Evolutionary conservation across 2,113 vertebrate species (phyloP).

Genomic region (Chauna torquata): DNA sequence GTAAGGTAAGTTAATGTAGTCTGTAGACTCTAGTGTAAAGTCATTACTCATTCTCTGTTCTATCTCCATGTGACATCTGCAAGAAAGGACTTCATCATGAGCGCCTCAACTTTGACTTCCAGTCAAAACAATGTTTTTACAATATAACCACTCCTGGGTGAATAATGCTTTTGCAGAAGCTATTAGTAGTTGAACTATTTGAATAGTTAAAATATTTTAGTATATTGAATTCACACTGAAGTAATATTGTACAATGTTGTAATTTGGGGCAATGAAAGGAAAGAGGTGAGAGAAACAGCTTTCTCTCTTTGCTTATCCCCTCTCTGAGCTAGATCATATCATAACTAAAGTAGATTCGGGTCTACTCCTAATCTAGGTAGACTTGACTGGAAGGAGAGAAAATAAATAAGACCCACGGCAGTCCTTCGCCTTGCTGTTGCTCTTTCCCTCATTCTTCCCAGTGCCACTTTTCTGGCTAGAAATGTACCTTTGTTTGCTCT

Average conservation of each 20-base stretch:
- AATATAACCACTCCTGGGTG: neutral
- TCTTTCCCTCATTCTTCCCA: neutral
- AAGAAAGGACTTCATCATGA: neutral
- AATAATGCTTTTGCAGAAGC: neutral
- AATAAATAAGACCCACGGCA: neutral
- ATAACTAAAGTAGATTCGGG: neutral
- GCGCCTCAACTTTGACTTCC: no score
- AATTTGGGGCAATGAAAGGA: neutral
- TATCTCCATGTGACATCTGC: neutral
- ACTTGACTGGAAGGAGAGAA: neutral
- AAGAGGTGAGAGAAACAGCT: neutral
- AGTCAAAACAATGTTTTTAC: neutral
- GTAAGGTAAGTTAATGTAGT: neutral
- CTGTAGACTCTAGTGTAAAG: neutral
- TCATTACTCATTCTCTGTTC: neutral
- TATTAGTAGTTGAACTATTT: neutral
- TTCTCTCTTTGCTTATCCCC: neutral
- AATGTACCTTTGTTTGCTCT: neutral
- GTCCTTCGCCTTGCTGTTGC: neutral
- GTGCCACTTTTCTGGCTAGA: neutral
- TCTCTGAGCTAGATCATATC: neutral
- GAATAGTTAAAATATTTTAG: neutral
- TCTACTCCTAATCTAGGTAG: neutral
- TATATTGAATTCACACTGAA: neutral
- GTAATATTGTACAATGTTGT: neutral